Conservation (phyloP, 2,888 invertebrate species). For the Dorcus parallelipipedus region DNA sequence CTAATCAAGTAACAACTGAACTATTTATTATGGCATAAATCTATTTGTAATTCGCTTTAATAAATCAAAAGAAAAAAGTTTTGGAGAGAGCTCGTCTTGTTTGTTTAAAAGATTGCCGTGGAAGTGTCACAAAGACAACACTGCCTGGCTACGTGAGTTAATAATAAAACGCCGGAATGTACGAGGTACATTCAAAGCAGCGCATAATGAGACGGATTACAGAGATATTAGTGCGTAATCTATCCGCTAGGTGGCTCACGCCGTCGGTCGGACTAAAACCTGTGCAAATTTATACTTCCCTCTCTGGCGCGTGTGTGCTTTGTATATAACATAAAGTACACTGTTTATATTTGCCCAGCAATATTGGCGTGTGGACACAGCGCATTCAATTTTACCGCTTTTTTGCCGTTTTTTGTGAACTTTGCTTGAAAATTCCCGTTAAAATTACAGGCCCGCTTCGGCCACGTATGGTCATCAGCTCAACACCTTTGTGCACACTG, state of each 20-base stretch:
- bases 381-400: conserved; percentile 41
- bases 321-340: conserved; percentile 46
- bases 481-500: conserved; percentile 21
- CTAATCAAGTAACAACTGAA: no score
- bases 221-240: conserved; percentile 34
- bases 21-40: no score
- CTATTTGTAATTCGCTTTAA: no score
- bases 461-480: conserved; percentile 21
- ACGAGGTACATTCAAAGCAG: not conserved
- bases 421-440: conserved; percentile 29
- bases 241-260: conserved; percentile 34
- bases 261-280: conserved; percentile 28
- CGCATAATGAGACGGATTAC: conserved; percentile 17
- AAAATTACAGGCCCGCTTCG: conserved; percentile 25
- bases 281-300: conserved; percentile 43
- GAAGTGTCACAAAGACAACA: no score
- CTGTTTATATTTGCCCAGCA: conserved; percentile 46
- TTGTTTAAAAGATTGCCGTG: no score
- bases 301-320: conserved; percentile 39
- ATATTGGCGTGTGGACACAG: conserved; percentile 43
- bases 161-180: not conserved
- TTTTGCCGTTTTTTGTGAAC: conserved; percentile 30
- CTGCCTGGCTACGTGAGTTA: not conserved
- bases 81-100: no score
- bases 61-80: no score